Evolutionary conservation across 2,797 vertebrate genomes (phyloP), one percentile per base, ranked within the genome.

Genomic region (Cephalopachus bancanus): DNA sequence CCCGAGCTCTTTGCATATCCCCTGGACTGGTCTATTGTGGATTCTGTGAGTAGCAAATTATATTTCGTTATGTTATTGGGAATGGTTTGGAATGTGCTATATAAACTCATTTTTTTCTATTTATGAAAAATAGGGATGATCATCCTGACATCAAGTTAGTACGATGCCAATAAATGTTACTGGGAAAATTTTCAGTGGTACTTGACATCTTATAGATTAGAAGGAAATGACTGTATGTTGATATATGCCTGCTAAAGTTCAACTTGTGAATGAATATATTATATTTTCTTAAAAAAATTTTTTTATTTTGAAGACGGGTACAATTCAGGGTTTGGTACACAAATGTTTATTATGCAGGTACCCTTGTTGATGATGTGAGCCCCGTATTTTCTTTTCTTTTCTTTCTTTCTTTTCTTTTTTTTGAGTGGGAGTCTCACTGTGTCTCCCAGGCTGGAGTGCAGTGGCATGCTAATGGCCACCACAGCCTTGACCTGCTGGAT

Each of bases 1-100:
- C 99, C 99, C 0, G 99, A 99, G 98, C 99, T 99, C 79, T 99
- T 99, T 98, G 99, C 99, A 92, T 99, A 99, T 99, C 99, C 99
- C 7, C 98, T 99, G 89, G 99, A 99, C 98, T 99, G 99, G 99
- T 99, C 99, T 85, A 99, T 99, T 98, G 99, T 99, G 96, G 99
- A 99, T 98, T 99, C 99, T 78, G 99, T 99, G 98, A 98, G 99
- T 98, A 92, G 49, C 30, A 55, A 57, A 59, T 97, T 95, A 2
- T 53, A 55, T 94, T 80, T 90, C n/a, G 78, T 62, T 17, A 33
- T 55, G 64, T 89, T 92, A 14, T 80, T 83, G 26, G 72, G 26
- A 80, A 4, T 84, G 10, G 6, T 74, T 91, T 80, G 69, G 37
- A 97, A 15, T 94, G 22, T 87, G 65, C 44, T 24, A 76, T 67